phyloP scores from a whole-genome alignment of 2,888 invertebrate genomes.

The Rhagium mordax region DNA sequence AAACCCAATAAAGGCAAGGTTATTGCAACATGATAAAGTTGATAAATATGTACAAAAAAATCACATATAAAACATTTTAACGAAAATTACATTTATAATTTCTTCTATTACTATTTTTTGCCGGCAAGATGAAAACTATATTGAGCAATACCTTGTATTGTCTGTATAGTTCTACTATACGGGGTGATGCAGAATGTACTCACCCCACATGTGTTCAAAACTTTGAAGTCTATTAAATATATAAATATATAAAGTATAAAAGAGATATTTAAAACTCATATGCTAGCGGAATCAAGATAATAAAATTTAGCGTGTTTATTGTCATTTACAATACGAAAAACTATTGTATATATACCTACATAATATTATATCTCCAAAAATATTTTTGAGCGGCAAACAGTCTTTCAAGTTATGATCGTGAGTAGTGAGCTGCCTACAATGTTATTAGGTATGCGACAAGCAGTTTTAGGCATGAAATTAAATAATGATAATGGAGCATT shows the following conservation, averaged over 20 bases:
- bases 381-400: conserved; percentile 33
- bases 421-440: too few species aligned
- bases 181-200: too few species aligned
- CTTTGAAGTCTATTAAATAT: too few species aligned
- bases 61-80: neutral
- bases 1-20: neutral
- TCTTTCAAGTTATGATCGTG: conserved; percentile 27
- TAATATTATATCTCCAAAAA: neutral
- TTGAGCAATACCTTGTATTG: too few species aligned
- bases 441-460: too few species aligned
- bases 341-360: neutral
- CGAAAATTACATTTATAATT: too few species aligned
- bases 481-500: conserved; percentile 13
- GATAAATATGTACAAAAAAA: conserved; percentile 4
- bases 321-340: too few species aligned
- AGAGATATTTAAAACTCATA: too few species aligned
- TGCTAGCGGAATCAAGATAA: too few species aligned
- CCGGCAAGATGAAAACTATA: conserved; percentile 4
- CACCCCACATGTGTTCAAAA: too few species aligned
- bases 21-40: neutral
- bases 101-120: neutral
- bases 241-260: too few species aligned
- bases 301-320: too few species aligned
- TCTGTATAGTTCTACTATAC: neutral
- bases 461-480: conserved; percentile 1